Evolutionary conservation across 2,797 vertebrate species (phyloP), one percentile per base, ranked within the genome.

Genomic region (Phyllotis vaccarum): DNA sequence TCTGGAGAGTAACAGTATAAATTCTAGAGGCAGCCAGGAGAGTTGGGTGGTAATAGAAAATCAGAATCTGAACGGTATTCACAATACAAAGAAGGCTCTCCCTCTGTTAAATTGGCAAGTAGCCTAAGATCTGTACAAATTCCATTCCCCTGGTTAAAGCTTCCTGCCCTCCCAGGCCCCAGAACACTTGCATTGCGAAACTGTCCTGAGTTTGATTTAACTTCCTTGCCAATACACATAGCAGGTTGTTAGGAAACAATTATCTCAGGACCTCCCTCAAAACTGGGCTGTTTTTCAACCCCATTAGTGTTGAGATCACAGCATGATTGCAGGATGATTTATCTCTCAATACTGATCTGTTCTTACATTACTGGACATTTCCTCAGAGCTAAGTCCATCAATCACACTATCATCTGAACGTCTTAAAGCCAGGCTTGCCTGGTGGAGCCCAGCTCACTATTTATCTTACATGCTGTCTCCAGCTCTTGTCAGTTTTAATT

Each of bases 401-500:
- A 97, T 97, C 97, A 97, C 6, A 10, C 86, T n/a, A 78, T 95
- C 95, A 83, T 95, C 89, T 49, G 93, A 93, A 70, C 0, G 0
- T 52, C 60, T 85, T 16, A 83, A 56, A 90, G 86, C 86, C 78
- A 0, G 0, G 58, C 82, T 78, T 19, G 31, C 91, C 88, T 88
- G 72, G 81, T 86, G 14, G 75, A 95, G 83, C 82, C 56, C 0
- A 58, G 2, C 83, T 86, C 2, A 40, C 95, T 88, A 82, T 97
- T 97, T 94, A 97, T 96, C 97, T 97, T 88, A 19, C 43, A 16
- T 5, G 86, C 78, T 49, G 8, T 93, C 95, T 95, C 95, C 95
- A 85, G 92, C 52, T 96, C 96, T 72, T 97, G 97, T 97, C 97
- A 97, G 93, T 95, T 96, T 96, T 96, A 97, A 97, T 97, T 97